A percentile compares a stretch with the other conserved stretches of the same genome.
phyloP scores from a whole-genome alignment of 2,888 invertebrate genomes.

The Cheilosia vulpina region DNA sequence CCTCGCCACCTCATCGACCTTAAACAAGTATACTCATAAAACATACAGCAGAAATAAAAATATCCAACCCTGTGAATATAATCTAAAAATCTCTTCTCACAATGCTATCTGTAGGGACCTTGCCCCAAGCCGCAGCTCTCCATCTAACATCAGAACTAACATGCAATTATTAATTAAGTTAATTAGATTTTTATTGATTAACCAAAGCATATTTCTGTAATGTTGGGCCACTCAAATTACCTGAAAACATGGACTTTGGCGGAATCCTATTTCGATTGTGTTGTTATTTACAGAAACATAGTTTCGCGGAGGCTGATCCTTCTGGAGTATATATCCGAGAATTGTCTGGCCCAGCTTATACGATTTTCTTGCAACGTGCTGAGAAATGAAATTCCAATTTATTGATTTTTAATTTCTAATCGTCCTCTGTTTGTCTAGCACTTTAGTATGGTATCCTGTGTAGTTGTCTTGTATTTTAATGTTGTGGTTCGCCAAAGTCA shows the following conservation, averaged over 20 bases:
- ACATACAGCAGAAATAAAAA: too few relatives aligned
- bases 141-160: constrained; percentile 9
- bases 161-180: constrained; percentile 25
- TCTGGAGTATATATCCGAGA: constrained; percentile 69
- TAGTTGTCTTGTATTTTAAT: constrained; percentile 3
- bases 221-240: constrained; percentile 60
- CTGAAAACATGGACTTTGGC: constrained; percentile 79
- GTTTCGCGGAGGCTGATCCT: constrained; percentile 55
- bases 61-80: too few relatives aligned
- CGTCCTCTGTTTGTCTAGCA: not conserved
- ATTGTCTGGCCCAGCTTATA: constrained; percentile 71
- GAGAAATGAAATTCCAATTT: constrained; percentile 26
- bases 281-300: constrained; percentile 71
- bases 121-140: too few relatives aligned
- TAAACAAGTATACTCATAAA: too few relatives aligned
- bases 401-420: constrained; percentile 23
- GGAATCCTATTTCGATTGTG: constrained; percentile 77
- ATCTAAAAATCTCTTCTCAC: too few relatives aligned
- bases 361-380: constrained; percentile 21
- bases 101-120: too few relatives aligned
- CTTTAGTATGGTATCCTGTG: not conserved
- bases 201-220: constrained; percentile 1
- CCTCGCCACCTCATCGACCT: too few relatives aligned
- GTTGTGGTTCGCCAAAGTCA: constrained; percentile 4
- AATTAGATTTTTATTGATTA: constrained; percentile 38